Percentiles rank a stretch among this genome's conserved stretches.
phyloP scores from a whole-genome alignment of 2,888 invertebrate species.

The Drosophila eohydei region DNA sequence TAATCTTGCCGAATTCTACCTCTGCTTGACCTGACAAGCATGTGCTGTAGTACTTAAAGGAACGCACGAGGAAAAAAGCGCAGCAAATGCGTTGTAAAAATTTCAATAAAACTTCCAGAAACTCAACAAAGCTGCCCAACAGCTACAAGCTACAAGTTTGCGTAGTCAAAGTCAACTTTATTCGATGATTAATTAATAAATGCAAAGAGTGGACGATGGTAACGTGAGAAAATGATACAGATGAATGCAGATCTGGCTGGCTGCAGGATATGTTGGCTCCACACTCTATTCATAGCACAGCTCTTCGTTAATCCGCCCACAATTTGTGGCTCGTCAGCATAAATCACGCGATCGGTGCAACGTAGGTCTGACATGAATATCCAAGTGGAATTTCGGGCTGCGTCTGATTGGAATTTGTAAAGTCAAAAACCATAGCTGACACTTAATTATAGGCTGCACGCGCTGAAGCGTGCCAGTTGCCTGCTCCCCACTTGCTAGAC shows the following conservation, averaged over 20 bases:
- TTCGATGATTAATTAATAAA: slow-evolving; percentile 80
- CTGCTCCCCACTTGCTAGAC: slow-evolving; percentile 2
- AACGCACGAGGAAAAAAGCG: slow-evolving; percentile 45
- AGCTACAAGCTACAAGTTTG: slow-evolving; percentile 39
- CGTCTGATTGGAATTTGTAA: slow-evolving; percentile 77
- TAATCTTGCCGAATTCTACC: slow-evolving; percentile 75
- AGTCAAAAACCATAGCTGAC: slow-evolving; percentile 78
- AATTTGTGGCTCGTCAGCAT: slow-evolving; percentile 47
- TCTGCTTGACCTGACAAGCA: slow-evolving; percentile 6
- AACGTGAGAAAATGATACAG: slow-evolving; percentile 65
- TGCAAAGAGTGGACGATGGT: slow-evolving; percentile 7
- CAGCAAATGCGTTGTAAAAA: slow-evolving; percentile 61
- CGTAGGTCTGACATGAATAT: slow-evolving; percentile 42
- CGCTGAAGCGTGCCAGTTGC: slow-evolving; percentile 65
- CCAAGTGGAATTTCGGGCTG: slow-evolving; percentile 33
- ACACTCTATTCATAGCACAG: slow-evolving; percentile 27
- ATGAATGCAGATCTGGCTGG: background rate
- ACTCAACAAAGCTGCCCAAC: slow-evolving; percentile 43
- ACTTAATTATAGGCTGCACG: slow-evolving; percentile 76
- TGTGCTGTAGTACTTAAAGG: slow-evolving; percentile 5
- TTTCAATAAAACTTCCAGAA: slow-evolving; percentile 54
- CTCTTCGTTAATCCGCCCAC: slow-evolving; percentile 13
- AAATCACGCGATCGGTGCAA: slow-evolving; percentile 60
- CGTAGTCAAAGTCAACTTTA: slow-evolving; percentile 35
- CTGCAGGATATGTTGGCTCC: too few species aligned